Base-by-base conservation (phyloP, 2,113 vertebrate species). In the Phylloscopus trochiloides region DNA sequence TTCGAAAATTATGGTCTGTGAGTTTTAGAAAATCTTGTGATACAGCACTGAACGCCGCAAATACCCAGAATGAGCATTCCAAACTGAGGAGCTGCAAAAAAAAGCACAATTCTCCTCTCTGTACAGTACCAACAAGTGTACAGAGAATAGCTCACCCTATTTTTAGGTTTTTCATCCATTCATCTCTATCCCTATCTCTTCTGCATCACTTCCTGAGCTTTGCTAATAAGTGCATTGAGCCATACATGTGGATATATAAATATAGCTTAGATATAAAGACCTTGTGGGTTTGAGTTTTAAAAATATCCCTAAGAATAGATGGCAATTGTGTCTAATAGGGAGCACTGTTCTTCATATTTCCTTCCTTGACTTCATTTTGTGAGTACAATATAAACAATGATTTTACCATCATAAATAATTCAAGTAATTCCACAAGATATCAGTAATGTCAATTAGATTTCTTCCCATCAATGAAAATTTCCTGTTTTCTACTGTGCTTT, bases 331-430 rank as follows among this genome's bases (percentile, higher is more conserved):
- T 22, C 38, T 66, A 80, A 91, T 63, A 90, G 1, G 3, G 51
- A 95, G 40, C 82, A 58, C 51, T 67, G 86, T 86, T 88, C 86
- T 81, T 68, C 17, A 1, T 80, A 74, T 90, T 96, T 97, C 96
- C 95, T 95, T 96, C 95, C 92, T 92, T 73, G 72, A 11, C 59
- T 90, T 78, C 76, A 77, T 92, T 74, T 95, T 92, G 62, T 76
- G 55, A 86, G 17, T 43, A 63, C 38, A 77, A 28, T 29, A 67
- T 88, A 95, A 92, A 96, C 95, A 96, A 91, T 59, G 55, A 90
- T 90, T 90, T 92, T 86, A 58, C 28, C n/a, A 91, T 80, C 68
- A 67, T 86, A 96, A 96, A 95, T 94, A 93, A 89, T 94, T 89
- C 26, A 38, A 88, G 50, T 50, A 38, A 51, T 76, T 88, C 78